These are phyloP conservation scores for Lasioglossum calceatum DNA, from an alignment of 2,888 invertebrate genomes.

Conservation along the genomic window DNA sequence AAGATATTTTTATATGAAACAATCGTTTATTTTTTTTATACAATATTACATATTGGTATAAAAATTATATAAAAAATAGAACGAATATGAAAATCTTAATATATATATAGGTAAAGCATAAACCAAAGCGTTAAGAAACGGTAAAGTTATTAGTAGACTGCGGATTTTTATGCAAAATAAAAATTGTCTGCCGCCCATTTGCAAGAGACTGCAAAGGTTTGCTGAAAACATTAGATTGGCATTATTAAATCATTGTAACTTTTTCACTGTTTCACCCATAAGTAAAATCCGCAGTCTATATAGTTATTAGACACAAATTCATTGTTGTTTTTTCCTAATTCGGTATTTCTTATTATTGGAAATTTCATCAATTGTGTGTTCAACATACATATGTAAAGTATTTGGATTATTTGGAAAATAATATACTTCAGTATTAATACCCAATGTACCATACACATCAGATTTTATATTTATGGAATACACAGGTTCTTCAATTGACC, in stretches of 20 bases:
- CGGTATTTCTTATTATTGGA: constrained; percentile 33
- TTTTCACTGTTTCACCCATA: too few relatives aligned
- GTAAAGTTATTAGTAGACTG: not conserved
- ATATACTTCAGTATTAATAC: constrained; percentile 50
- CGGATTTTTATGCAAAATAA: too few relatives aligned
- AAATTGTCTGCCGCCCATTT: too few relatives aligned
- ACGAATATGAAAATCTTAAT: not conserved
- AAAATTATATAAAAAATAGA: not conserved
- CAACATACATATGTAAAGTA: constrained; percentile 47
- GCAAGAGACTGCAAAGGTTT: too few relatives aligned
- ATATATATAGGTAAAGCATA: not conserved
- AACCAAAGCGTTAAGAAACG: not conserved
- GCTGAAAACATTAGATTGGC: too few relatives aligned
- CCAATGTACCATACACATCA: constrained; percentile 9
- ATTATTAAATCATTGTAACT: too few relatives aligned
- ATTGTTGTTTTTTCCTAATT: constrained; percentile 1
- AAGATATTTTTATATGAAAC: not conserved
- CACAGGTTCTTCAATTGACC: constrained; percentile 57
- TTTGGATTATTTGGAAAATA: constrained; percentile 47
- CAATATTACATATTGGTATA: constrained; percentile 4
- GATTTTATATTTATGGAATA: constrained; percentile 47
- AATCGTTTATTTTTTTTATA: constrained; percentile 6
- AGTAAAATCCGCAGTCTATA: too few relatives aligned
- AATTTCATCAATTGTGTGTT: constrained; percentile 26
- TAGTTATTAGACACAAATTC: not conserved